Evolutionary conservation across 2,888 invertebrate genomes (phyloP), one percentile per base, ranked within the genome.

Genomic region (Yponomeuta sedellus): DNA sequence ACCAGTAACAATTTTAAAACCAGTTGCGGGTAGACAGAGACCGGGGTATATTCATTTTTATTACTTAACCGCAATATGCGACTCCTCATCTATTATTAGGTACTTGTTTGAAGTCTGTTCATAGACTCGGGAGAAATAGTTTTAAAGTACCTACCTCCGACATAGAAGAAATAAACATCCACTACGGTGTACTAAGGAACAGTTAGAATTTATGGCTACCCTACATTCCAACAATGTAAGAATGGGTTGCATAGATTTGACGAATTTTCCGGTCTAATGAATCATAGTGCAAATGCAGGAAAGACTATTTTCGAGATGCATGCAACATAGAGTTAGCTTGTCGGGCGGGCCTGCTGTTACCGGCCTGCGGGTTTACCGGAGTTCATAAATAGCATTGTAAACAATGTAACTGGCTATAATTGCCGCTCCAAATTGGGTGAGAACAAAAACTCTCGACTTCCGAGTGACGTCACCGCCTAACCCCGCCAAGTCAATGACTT

Each of bases 401-500:
- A 83, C 82, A 84, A 75, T 76, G 64, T 57, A 22, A 40, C 61
- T 39, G 44, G 74, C 74, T 77, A 80, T 86, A 86, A 86, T 85
- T 86, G 76, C 73, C 76, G 76, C 72, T 77, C 72, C 78, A 73
- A 85, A 86, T 83, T 80, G 74, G 79, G 79, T 77, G 81, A 77
- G 78, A 80, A 82, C 58, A 81, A 81, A 78, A 74, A 70, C 74
- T 75, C 75, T 73, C 69, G 66, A 70, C 71, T 80, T 79, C 77
- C 79, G 77, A 74, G 77, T 69, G 68, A 77, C 77, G 75, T 77
- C 77, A 81, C 71, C 71, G 70, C 72, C 75, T 69, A 39, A 64
- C 19, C n/a, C 64, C 25, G 25, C 28, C 25, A n/a, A 70, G 81
- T 79, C 79, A 76, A 70, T 76, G 80, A 79, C 77, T 80, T 71